A percentile compares a stretch with the other conserved stretches of the same genome.
These are phyloP conservation scores for Leptinotarsa juncta DNA, from an alignment of 2,888 invertebrate species.

Conservation along the genomic window DNA sequence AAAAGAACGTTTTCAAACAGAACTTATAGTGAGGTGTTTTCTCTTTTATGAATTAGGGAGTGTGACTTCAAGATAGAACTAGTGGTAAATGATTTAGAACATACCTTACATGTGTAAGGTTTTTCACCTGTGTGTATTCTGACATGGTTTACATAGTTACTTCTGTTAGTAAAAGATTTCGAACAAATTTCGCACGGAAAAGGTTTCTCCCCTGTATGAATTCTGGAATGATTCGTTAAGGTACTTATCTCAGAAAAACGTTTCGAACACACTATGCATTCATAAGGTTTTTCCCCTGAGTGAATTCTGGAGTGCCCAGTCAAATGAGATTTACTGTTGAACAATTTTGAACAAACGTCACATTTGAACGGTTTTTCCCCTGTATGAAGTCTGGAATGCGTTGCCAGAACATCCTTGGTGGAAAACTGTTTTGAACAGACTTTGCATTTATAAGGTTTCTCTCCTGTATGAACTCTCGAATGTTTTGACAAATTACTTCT, in stretches of 20 bases:
- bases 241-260: not conserved
- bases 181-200: not conserved
- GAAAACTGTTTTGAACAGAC: not conserved
- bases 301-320: not conserved
- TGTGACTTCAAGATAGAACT: not conserved
- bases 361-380: not conserved
- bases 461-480: not conserved
- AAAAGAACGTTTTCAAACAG: not conserved
- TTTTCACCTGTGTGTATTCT: not conserved
- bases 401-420: not conserved
- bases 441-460: not conserved
- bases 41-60: not conserved
- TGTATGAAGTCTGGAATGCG: not conserved
- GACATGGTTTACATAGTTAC: not conserved
- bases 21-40: not conserved
- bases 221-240: not conserved
- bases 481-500: not conserved
- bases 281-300: not conserved
- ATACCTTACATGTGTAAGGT: not conserved
- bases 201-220: not conserved
- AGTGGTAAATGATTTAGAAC: not conserved
- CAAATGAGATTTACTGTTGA: not conserved
- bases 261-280: not conserved
- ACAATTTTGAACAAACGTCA: not conserved
- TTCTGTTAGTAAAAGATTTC: not conserved